Evolutionary conservation across 2,888 invertebrate species (phyloP), one percentile per base, ranked within the genome.

Genomic region (Rotaria magnacalcarata): DNA sequence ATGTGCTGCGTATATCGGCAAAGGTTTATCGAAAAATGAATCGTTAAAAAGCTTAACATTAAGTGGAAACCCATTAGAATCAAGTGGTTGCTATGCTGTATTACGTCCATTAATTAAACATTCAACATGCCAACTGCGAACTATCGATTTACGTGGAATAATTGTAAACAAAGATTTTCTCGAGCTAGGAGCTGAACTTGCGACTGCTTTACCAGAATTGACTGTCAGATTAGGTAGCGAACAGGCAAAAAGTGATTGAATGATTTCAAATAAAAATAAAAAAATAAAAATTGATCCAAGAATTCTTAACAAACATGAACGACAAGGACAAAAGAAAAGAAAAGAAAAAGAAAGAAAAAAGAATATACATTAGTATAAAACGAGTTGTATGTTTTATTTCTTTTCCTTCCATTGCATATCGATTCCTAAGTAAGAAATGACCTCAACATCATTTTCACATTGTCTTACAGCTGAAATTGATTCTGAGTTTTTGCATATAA

Each of bases 11-110:
- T 47, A 80, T 80, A 80, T 80, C n/a, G 80, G 80, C 4, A 80
- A n/a, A 80, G 80, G 80, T 43, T 16, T 80, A 47, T 24, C 47
- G 5, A 80, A 80, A n/a, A 80, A 80, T 80, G 47, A 80, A 80
- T 47, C 80, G 24, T 80, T 80, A n/a, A 80, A 80, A 80, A 47
- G 47, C 0, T 47, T 80, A 80, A 41, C 47, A 80, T 47, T 80
- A 80, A 47, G 5, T 47, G 80, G 80, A 80, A 80, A 80, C 47
- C 80, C 80, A 80, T 47, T 80, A 47, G 80, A 80, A 47, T 47
- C 80, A n/a, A 80, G 80, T 16, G 80, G 80, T 47, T 80, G 80
- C n/a, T 80, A 80, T 80, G 80, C 80, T 47, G 80, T 80, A 24
- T 24, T 80, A 24, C 7, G n/a, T 14, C 80, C 80, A 24, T n/a